Evolutionary conservation across 1,140 invertebrate species (phyloP), one percentile per base, ranked within the genome.

Genomic region (Luehdorfia chinensis): DNA sequence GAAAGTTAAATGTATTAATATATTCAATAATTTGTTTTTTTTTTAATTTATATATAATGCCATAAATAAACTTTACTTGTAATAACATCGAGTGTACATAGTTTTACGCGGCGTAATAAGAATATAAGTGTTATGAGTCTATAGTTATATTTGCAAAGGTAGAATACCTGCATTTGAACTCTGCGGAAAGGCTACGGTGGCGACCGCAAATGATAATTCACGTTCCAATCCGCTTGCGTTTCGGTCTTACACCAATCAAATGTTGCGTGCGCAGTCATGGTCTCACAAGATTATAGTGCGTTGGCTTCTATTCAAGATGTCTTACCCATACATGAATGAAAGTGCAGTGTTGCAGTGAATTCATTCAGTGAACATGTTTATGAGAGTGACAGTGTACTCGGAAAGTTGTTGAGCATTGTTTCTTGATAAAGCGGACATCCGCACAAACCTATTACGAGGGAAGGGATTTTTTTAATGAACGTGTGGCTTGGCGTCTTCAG

Each of bases 221-320:
- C 13, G 8, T 11, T 15, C 8, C 18, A 23, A 34, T 34, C 39
- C 39, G 39, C 39, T 16, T 27, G 9, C 39, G 39, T 43, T 43
- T 27, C n/a, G 13, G 4, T 11, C 14, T 43, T 43, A 25, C 13
- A 53, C 28, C 36, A 28, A 28, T 46, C 27, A 9, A 12, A 13
- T 11, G 11, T 52, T 72, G 55, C 74, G 76, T 77, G 76, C 59
- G 62, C 59, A 23, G 4, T 13, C 44, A 49, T 33, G 46, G 66
- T 67, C 65, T 66, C 57, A 52, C 47, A 53, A 67, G 76, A 80
- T 80, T 80, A 80, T 45, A 75, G 76, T 73, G 56, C 76, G 59
- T 80, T 77, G 62, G 53, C 70, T 63, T 50, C 44, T 63, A 67
- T 73, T 72, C 55, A 61, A 59, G 49, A 54, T 52, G 57, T 55